Evolutionary conservation across 2,797 vertebrate species (phyloP), one percentile per base, ranked within the genome.

Genomic region (Sebastes glaucus): DNA sequence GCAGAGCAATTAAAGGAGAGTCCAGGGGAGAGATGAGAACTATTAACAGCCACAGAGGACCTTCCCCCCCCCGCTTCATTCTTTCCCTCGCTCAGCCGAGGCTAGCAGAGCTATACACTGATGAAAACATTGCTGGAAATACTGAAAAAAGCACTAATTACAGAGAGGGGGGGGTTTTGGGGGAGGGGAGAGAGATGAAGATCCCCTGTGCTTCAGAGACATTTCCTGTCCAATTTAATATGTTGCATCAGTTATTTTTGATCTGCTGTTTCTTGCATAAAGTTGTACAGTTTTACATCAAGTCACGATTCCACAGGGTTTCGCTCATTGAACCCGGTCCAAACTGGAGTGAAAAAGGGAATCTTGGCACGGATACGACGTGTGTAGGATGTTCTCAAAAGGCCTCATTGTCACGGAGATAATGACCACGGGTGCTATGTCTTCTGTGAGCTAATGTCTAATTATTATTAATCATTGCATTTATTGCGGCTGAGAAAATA

Each of bases 11-110:
- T 95, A 94, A 94, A 93, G 86, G 57, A 90, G 89, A 93, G 93
- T 93, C 93, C 93, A 95, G 85, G 92, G 93, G 92, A 94, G 93
- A 95, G 90, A 94, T 90, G 91, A 94, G 92, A 94, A 94, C 93
- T 93, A 94, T 95, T 95, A 95, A 88, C 80, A 94, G 88, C 88
- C 93, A 93, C 93, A 92, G 91, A 95, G 92, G 93, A 94, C 87
- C 86, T 60, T 70, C 80, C 85, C 65, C 85, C 69, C 73, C 25
- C 20, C 62, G 3, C 82, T 66, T 85, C 81, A 69, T 80, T 90
- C 78, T 78, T n/a, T 63, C 73, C 74, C 73, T 73, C 74, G 73
- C 89, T 82, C 81, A 80, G 84, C 66, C 38, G 42, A 80, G 73
- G 65, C 74, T 74, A 72, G 84, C 62, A 63, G 71, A 73, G 85